These are phyloP conservation scores for Columba livia DNA, from an alignment of 2,113 vertebrate genomes.

Conservation along the genomic window DNA sequence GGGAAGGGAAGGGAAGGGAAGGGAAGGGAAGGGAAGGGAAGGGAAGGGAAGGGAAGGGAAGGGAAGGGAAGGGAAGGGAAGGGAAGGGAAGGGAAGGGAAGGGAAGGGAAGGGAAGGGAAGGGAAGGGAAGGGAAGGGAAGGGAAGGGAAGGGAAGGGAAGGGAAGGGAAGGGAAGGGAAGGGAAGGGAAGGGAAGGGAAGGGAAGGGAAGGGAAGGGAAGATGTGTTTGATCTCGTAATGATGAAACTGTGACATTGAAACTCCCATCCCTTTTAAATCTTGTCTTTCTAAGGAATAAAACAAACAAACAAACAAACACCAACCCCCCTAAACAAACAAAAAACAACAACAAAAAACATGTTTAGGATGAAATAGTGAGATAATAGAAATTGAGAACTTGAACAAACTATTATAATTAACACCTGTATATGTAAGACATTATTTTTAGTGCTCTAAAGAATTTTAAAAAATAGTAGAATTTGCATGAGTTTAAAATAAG, in stretches of 20 bases:
- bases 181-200: no score
- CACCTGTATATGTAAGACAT: neutral
- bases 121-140: no score
- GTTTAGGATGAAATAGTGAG: neutral
- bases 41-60: no score
- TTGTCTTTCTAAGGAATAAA: neutral
- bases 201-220: neutral
- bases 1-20: no score
- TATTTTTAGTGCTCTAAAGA: neutral
- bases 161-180: no score
- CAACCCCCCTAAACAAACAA: no score
- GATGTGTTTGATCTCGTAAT: rapidly evolving
- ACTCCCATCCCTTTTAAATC: neutral
- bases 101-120: no score
- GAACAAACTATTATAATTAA: neutral
- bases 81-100: no score
- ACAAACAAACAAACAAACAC: no score
- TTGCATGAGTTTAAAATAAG: neutral
- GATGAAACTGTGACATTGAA: neutral
- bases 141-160: neutral
- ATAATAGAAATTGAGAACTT: neutral
- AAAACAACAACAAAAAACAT: neutral
- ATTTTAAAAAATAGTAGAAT: neutral
- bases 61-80: no score
- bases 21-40: no score